Evolutionary conservation across 1,140 invertebrate species (phyloP), one percentile per base, ranked within the genome.

Genomic region (Protaetia brevitarsis): DNA sequence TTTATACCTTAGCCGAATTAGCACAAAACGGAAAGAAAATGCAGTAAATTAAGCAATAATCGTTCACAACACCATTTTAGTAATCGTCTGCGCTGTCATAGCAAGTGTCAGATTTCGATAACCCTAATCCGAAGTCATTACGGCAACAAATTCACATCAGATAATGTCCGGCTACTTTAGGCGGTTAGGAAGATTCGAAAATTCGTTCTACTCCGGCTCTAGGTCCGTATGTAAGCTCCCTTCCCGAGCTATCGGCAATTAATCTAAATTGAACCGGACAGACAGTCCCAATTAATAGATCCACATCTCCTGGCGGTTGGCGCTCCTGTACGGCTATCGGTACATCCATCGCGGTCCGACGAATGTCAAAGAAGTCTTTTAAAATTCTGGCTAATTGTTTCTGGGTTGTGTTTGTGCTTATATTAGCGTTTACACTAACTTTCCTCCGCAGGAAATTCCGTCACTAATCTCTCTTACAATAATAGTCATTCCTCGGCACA

Each of bases 191-290:
- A 8, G 51, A 31, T 65, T 26, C 58, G 60, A 16, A 36, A 62
- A 57, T 66, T 66, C 30, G 36, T 51, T 60, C 16, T 37, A 59
- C 36, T 34, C 64, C 58, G 11, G 63, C 10, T 16, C 34, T 11
- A 11, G n/a, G 11, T 13, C 10, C 45, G 26, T 58, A 7, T 27
- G 63, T 28, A 28, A 37, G 29, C 51, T 21, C 6, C 34, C 51
- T 58, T 57, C 34, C 57, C 63, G 51, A 34, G 57, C 56, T 73
- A 73, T 73, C 72, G 67, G 69, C 70, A 73, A 73, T 73, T 73
- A 71, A 73, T 73, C 72, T 73, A 71, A 71, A 73, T 73, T 69
- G 70, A 73, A 71, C 65, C 66, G 63, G 72, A 73, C 72, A 69
- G 70, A 71, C 68, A 68, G 67, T 70, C 66, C 68, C 70, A 73